Evolutionary conservation across 2,888 invertebrate species (phyloP), one percentile per base, ranked within the genome.

Genomic region (Hoplodrina ambigua): DNA sequence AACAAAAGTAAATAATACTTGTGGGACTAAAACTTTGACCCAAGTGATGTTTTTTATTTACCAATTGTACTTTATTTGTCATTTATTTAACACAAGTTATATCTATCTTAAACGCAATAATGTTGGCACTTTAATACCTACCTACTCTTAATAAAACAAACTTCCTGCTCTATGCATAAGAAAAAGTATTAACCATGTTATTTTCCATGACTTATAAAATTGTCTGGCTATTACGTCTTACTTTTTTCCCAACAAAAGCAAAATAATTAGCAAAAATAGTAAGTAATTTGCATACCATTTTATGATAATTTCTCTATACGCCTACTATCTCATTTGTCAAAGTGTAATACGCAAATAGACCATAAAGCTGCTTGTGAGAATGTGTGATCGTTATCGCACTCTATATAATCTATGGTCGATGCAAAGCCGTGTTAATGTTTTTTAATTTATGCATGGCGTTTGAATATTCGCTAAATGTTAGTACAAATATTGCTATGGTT

Each of bases 401-500:
- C 52, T 78, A 49, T 55, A 82, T 78, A 78, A 78, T 78, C 78
- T 78, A 78, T 79, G 61, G 67, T 72, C 63, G 56, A 66, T 60
- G 46, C 61, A 54, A 20, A 44, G 53, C 57, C 60, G 63, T 78
- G 79, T 78, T 78, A 71, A 55, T 58, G 62, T 72, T 78, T 69
- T n/a, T 78, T 61, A 82, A 78, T 82, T 78, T 78, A 78, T 78
- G 63, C 80, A 72, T 57, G 56, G 60, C 49, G 62, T 72, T 72
- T 82, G 60, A 72, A 82, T 78, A 79, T 82, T 72, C 60, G 61
- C 50, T 49, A 54, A 80, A 59, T 75, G 37, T 46, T 15, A 17
- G 41, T n/a, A 41, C 41, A 4, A 5, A 55, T 44, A 13, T 44
- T 15, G 30, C 11, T 56, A 52, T 49, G 37, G 5, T 78, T 55